A percentile compares a stretch with the other conserved stretches of the same genome.
phyloP scores from a whole-genome alignment of 2,113 vertebrate species.

The Chitala chitala region DNA sequence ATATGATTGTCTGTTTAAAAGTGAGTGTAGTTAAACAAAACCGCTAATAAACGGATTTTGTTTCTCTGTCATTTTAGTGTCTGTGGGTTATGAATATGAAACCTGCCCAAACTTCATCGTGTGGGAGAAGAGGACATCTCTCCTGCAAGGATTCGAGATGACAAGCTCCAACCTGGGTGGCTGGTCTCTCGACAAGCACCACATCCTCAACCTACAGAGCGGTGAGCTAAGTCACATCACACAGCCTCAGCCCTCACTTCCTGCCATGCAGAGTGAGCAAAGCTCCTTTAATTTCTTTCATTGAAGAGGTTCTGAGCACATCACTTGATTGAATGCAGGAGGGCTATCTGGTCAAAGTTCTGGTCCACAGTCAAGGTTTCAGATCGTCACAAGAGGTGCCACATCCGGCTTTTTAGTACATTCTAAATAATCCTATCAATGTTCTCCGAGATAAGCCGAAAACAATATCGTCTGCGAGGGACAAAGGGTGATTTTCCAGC shows the following conservation, averaged over 20 bases:
- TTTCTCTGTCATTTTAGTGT: conserved; percentile 67
- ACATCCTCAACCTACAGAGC: conserved; percentile 87
- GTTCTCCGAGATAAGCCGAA: not conserved
- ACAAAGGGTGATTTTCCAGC: not conserved
- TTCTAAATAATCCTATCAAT: not conserved
- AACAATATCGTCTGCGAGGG: not conserved
- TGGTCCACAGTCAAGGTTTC: too few relatives aligned
- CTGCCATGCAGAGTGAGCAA: not conserved
- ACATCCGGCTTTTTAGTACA: not conserved
- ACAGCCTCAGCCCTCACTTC: too few relatives aligned
- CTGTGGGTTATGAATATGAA: conserved; percentile 95
- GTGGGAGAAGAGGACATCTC: conserved; percentile 88
- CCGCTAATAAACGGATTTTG: too few relatives aligned
- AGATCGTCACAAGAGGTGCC: too few relatives aligned
- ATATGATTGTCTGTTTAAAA: not conserved
- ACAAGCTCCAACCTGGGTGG: conserved; percentile 90
- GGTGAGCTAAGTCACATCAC: conserved; percentile 66
- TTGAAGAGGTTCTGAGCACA: not conserved
- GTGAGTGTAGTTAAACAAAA: too few relatives aligned
- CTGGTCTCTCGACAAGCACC: conserved; percentile 96
- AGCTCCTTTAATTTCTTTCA: too few relatives aligned
- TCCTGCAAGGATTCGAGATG: conserved; percentile 91
- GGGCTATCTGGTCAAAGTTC: too few relatives aligned
- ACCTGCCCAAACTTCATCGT: conserved; percentile 82
- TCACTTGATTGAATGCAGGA: not conserved